A percentile compares a stretch with the other conserved stretches of the same genome.
phyloP scores from a whole-genome alignment of 2,888 invertebrate species.

The Catocala sponsa region DNA sequence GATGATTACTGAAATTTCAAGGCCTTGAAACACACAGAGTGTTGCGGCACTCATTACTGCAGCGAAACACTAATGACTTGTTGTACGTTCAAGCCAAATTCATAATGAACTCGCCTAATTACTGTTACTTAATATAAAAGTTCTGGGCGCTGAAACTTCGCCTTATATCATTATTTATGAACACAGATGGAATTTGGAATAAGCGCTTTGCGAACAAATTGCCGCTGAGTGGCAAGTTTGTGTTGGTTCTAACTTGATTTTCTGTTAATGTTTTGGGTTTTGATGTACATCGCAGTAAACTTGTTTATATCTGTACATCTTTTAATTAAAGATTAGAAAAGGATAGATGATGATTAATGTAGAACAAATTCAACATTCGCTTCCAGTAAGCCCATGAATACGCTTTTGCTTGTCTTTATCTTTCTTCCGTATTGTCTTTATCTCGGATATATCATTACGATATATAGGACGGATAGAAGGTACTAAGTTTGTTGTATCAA shows the following conservation, averaged over 20 bases:
- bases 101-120: slow-evolving; percentile 36
- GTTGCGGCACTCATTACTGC: slow-evolving; percentile 4
- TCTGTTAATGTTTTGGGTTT: neutral
- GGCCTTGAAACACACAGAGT: slow-evolving; percentile 6
- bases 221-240: slow-evolving; percentile 13
- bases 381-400: too few species aligned
- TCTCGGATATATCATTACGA: too few species aligned
- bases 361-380: neutral
- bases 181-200: slow-evolving; percentile 13
- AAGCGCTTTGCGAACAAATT: slow-evolving; percentile 15
- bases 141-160: slow-evolving; percentile 27
- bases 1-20: neutral
- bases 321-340: neutral
- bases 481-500: too few species aligned
- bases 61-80: slow-evolving; percentile 16
- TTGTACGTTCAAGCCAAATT: slow-evolving; percentile 20
- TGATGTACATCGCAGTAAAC: neutral
- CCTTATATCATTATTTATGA: slow-evolving; percentile 23
- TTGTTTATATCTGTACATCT: neutral
- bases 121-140: slow-evolving; percentile 27
- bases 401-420: too few species aligned
- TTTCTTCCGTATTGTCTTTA: too few species aligned
- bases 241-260: slow-evolving; percentile 1
- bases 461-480: too few species aligned
- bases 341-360: neutral